phyloP scores from a whole-genome alignment of 2,113 vertebrate species.

The Pygathrix nemaeus region DNA sequence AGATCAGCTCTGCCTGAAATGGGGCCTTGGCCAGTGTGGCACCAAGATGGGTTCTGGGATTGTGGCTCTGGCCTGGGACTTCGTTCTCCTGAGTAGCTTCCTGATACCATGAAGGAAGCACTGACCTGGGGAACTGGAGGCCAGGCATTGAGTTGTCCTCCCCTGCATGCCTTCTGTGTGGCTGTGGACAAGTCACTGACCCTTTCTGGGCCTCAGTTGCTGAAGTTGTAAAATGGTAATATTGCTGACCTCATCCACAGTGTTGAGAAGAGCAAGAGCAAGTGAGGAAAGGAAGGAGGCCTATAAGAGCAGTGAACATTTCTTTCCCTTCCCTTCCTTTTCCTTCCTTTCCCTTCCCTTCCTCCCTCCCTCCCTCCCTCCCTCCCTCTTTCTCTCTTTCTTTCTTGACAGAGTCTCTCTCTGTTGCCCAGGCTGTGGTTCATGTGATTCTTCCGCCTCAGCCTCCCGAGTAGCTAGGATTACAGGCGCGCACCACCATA shows the following conservation, averaged over 20 bases:
- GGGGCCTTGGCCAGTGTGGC: not conserved
- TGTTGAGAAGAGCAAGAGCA: not conserved
- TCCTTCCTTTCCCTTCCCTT: too few species aligned
- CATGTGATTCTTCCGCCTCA: too few species aligned
- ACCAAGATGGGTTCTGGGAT: not conserved
- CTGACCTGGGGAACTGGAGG: not conserved
- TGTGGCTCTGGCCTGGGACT: not conserved
- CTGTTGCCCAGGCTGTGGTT: not conserved
- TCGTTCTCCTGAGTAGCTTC: not conserved
- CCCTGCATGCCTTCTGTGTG: not conserved
- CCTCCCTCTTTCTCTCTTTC: too few species aligned
- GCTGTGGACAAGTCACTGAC: not conserved
- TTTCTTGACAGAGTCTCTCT: not conserved
- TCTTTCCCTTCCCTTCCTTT: too few species aligned
- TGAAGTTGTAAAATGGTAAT: not conserved
- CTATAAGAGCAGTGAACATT: not conserved
- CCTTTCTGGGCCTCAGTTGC: not conserved
- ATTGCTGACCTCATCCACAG: fast-evolving
- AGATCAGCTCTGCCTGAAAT: not conserved
- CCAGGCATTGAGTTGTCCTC: not conserved
- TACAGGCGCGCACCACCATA: not conserved
- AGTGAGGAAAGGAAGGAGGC: not conserved
- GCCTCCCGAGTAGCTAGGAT: too few species aligned
- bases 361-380: too few species aligned
- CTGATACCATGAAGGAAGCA: not conserved